A percentile compares a stretch with the other conserved stretches of the same genome.
These are phyloP conservation scores for Adelphocoris suturalis DNA, from an alignment of 2,888 invertebrate species.

Conservation along the genomic window DNA sequence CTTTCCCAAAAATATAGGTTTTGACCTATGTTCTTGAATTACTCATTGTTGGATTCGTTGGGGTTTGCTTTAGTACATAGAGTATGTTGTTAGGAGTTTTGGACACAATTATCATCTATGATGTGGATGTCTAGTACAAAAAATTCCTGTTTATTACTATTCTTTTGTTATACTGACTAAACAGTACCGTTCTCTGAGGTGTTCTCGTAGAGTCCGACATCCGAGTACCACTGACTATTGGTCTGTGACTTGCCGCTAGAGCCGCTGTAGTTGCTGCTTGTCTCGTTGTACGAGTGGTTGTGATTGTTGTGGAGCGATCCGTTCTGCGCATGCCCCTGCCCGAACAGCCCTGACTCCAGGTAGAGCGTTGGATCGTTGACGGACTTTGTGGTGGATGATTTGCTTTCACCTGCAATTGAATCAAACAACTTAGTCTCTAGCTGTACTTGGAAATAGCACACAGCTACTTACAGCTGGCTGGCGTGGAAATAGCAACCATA, in stretches of 20 bases:
- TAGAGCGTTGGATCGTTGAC: constrained; percentile 72
- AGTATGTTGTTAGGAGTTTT: too few species aligned
- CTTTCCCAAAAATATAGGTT: too few species aligned
- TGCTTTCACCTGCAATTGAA: constrained; percentile 54
- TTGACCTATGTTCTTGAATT: too few species aligned
- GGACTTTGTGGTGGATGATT: constrained; percentile 48
- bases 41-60: too few species aligned
- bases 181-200: constrained; percentile 24
- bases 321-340: constrained; percentile 50
- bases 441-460: too few species aligned
- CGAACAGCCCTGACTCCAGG: constrained; percentile 73
- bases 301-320: neutral
- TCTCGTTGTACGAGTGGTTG: constrained; percentile 40
- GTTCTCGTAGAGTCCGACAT: constrained; percentile 72
- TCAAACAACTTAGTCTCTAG: neutral
- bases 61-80: too few species aligned
- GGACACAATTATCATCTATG: too few species aligned
- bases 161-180: too few species aligned
- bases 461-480: too few species aligned
- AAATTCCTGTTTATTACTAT: too few species aligned
- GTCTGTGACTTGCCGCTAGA: constrained; percentile 43
- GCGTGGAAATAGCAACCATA: too few species aligned
- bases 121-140: too few species aligned
- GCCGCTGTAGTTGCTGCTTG: constrained; percentile 53
- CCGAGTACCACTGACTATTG: constrained; percentile 73